phyloP scores from a whole-genome alignment of 2,113 vertebrate species.

The Odobenus rosmarus region DNA sequence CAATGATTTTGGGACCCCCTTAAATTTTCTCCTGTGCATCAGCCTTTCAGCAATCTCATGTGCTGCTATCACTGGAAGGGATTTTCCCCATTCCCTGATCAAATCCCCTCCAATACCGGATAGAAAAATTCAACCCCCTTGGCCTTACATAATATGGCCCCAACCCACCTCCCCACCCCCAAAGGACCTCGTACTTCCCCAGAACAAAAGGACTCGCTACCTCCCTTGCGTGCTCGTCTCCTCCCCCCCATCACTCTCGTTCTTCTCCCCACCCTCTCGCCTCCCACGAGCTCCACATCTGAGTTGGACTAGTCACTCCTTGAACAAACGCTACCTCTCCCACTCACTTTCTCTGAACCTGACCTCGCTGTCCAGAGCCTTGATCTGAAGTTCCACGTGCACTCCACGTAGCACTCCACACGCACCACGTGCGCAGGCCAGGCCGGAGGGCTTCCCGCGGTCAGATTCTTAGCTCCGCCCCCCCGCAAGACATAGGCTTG shows the following conservation, averaged over 20 bases:
- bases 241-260: rapidly evolving
- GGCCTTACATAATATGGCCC: rapidly evolving
- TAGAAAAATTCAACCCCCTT: not conserved
- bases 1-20: not conserved
- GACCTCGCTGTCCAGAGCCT: not conserved
- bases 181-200: rapidly evolving
- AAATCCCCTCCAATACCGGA: not conserved
- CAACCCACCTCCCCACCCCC: no score
- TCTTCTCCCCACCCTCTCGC: not conserved
- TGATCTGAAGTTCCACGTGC: not conserved
- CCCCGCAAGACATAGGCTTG: not conserved
- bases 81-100: not conserved
- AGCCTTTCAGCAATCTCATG: not conserved
- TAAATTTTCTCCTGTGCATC: not conserved
- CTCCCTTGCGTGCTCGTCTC: no score
- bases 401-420: not conserved
- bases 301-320: not conserved
- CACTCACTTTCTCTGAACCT: no score
- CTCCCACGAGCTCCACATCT: not conserved
- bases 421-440: no score
- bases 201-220: not conserved
- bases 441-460: no score
- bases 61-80: not conserved
- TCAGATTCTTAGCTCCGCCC: not conserved
- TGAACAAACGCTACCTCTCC: not conserved